Evolutionary conservation across 2,888 invertebrate genomes (phyloP), one percentile per base, ranked within the genome.

Genomic region (Adineta ricciae): DNA sequence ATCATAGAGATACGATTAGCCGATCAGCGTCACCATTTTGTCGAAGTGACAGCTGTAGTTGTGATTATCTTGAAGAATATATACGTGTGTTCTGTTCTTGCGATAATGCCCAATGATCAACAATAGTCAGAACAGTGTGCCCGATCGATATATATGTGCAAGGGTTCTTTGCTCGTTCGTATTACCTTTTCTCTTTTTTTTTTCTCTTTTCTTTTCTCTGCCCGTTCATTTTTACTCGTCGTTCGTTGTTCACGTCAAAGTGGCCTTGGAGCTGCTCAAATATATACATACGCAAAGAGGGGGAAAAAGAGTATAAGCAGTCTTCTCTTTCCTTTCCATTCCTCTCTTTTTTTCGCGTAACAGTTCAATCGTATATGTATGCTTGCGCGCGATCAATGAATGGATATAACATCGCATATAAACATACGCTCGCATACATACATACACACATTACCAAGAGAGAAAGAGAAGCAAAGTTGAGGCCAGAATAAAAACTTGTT

Each of bases 301-400:
- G 19, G 32, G 32, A 32, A 64, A n/a, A 64, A 32, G 64, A 64
- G 24, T 64, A 32, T 32, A 64, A 32, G 64, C 64, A 64, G 64
- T 64, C 32, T 27, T 64, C 64, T 64, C 64, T 36, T 64, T 64
- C 27, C 27, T 64, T 64, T 32, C 32, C 32, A 64, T 64, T 64
- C 64, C 64, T n/a, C n/a, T n/a, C n/a, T 64, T 64, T 64, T 64
- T 64, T 64, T 64, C 32, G 64, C 64, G 64, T 64, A 64, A 64
- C 64, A 64, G 64, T 64, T 64, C 64, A 64, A 27, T 64, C 64
- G 32, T 64, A 36, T 64, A 64, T 64, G 32, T 64, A 64, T 64
- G 32, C 32, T 64, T 64, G 32, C 5, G 64, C 64, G 32, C 64
- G 32, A 64, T 64, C 64, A 64, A 64, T 64, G 64, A 64, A 64